phyloP scores from a whole-genome alignment of 2,797 vertebrate genomes.

The Hylomyscus alleni region DNA sequence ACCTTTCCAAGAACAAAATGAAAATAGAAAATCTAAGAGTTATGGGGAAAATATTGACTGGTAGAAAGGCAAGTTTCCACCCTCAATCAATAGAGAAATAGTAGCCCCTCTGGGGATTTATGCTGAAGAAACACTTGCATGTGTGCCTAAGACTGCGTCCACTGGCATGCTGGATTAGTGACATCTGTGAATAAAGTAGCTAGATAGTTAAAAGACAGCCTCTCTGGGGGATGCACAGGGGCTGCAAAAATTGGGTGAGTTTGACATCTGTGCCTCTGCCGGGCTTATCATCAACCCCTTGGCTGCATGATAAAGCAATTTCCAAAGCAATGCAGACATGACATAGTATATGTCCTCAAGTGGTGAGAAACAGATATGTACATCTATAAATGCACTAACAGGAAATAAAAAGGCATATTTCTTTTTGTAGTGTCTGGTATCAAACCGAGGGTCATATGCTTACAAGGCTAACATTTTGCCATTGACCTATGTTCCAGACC shows the following conservation, averaged over 20 bases:
- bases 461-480: not conserved
- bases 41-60: not conserved
- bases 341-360: not conserved
- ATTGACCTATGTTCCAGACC: not conserved
- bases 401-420: not conserved
- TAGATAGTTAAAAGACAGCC: not conserved
- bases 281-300: not conserved
- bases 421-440: too few species aligned
- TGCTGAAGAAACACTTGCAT: not conserved
- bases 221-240: not conserved
- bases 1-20: slow-evolving; percentile 44
- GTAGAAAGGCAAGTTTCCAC: not conserved
- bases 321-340: not conserved
- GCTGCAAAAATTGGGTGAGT: not conserved
- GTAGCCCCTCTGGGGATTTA: slow-evolving; percentile 15
- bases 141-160: not conserved
- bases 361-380: not conserved
- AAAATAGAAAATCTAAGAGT: not conserved
- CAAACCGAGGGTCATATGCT: not conserved
- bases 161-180: not conserved
- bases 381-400: not conserved
- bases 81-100: slow-evolving; percentile 17
- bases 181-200: not conserved
- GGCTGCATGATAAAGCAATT: not conserved
- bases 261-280: not conserved